Conservation (phyloP, 2,888 invertebrate genomes). For the Thecocarcelia acutangulata region DNA sequence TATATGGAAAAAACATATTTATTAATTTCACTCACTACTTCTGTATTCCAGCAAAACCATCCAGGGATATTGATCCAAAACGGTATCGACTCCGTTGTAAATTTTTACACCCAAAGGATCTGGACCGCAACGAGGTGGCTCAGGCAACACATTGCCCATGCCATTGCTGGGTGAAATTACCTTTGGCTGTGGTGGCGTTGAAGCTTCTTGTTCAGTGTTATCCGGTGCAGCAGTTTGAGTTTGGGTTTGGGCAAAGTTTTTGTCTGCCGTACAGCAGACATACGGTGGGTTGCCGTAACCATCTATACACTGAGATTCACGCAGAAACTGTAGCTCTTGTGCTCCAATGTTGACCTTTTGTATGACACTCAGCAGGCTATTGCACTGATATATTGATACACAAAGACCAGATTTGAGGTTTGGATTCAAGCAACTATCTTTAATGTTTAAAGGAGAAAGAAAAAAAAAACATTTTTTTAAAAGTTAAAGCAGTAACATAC, state of each 20-base stretch:
- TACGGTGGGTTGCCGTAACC: conserved; percentile 75
- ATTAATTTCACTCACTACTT: conserved; percentile 82
- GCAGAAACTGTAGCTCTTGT: conserved; percentile 73
- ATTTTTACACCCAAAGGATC: conserved; percentile 82
- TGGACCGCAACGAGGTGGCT: conserved; percentile 77
- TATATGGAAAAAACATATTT: background rate
- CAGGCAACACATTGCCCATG: conserved; percentile 75
- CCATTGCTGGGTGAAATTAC: conserved; percentile 69
- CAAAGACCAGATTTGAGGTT: conserved; percentile 77
- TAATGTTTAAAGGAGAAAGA: background rate
- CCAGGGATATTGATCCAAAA: conserved; percentile 87
- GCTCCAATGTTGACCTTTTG: conserved; percentile 65
- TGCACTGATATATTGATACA: conserved; percentile 78
- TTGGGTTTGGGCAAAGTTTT: conserved; percentile 61
- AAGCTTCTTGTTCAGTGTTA: background rate
- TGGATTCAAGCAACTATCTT: conserved; percentile 83
- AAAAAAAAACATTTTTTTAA: background rate
- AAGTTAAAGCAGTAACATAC: too few relatives aligned
- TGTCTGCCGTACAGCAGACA: conserved; percentile 78
- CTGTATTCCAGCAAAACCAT: conserved; percentile 86
- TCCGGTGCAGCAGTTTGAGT: conserved; percentile 37
- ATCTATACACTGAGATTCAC: conserved; percentile 75
- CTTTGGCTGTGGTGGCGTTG: conserved; percentile 4
- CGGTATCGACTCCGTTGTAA: conserved; percentile 84
- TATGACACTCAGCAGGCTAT: conserved; percentile 73